Percentiles rank a stretch among this genome's conserved stretches.
These are phyloP conservation scores for Acanthosoma haemorrhoidale DNA, from an alignment of 2,888 invertebrate genomes.

Conservation along the genomic window DNA sequence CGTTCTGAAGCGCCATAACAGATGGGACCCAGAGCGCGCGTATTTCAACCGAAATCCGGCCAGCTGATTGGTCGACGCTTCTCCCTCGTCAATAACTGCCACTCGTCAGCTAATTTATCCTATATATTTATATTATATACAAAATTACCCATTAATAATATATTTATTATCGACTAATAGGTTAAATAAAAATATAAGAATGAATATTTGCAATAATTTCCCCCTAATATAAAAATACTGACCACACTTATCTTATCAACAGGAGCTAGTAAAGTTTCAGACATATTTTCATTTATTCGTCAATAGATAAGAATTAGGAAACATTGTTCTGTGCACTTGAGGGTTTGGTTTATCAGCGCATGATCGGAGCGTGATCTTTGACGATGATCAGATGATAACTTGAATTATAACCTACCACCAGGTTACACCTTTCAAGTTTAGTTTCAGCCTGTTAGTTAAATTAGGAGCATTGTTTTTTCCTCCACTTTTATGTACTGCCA, in stretches of 20 bases:
- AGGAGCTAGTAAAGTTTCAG: too few species aligned
- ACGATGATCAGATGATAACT: not conserved
- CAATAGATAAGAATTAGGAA: too few species aligned
- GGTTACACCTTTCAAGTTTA: not conserved
- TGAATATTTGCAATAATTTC: too few species aligned
- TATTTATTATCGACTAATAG: too few species aligned
- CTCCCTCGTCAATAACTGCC: conserved; percentile 18
- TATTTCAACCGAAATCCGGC: conserved; percentile 19
- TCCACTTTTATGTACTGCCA: not conserved
- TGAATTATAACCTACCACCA: not conserved
- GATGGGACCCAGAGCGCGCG: conserved; percentile 1
- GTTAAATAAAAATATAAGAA: too few species aligned
- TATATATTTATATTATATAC: too few species aligned
- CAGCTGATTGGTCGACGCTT: conserved; percentile 15
- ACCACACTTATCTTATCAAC: too few species aligned
- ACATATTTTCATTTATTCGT: not conserved
- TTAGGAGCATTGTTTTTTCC: not conserved
- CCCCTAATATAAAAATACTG: too few species aligned
- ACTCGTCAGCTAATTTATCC: not conserved
- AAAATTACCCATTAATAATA: too few species aligned
- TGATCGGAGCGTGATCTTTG: not conserved
- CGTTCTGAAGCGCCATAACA: conserved; percentile 24
- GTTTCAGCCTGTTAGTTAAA: not conserved
- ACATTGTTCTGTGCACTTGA: not conserved
- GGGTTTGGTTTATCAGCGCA: conserved; percentile 7